These are phyloP conservation scores for Zaprionus tsacasi DNA, from an alignment of 1,140 invertebrate species.

Conservation along the genomic window DNA sequence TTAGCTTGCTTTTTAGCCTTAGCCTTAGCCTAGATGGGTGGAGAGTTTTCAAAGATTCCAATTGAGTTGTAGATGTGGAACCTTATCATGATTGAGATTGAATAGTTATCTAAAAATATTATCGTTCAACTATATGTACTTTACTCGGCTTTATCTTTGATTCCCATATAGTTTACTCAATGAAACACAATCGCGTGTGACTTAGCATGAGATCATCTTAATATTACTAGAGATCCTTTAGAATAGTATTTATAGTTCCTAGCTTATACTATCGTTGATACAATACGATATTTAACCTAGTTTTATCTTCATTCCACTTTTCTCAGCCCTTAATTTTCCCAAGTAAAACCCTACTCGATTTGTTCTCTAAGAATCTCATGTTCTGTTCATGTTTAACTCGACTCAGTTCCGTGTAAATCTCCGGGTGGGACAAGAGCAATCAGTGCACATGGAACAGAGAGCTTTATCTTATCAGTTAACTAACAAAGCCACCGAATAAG, in stretches of 20 bases:
- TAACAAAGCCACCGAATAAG: constrained; percentile 61
- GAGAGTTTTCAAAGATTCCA: no score
- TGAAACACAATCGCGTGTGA: no score
- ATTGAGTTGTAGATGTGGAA: no score
- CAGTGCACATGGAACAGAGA: constrained; percentile 41
- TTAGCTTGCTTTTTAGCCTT: neutral
- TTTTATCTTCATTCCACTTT: no score
- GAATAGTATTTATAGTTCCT: neutral
- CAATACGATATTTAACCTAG: no score
- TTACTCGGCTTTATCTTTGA: no score
- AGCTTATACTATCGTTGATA: no score
- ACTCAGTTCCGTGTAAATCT: constrained; percentile 13
- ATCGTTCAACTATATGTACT: no score
- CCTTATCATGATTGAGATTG: no score
- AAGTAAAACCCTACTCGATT: neutral
- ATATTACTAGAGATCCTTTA: neutral
- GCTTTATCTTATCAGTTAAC: constrained; percentile 73
- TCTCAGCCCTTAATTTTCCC: neutral
- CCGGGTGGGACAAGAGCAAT: constrained; percentile 52
- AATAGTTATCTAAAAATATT: no score
- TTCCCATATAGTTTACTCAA: no score
- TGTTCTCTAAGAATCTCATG: neutral
- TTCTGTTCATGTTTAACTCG: constrained; percentile 6
- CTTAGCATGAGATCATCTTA: neutral
- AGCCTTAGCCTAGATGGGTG: neutral